These are phyloP conservation scores for Ferrisia virgata DNA, from an alignment of 2,888 invertebrate genomes.

Conservation along the genomic window DNA sequence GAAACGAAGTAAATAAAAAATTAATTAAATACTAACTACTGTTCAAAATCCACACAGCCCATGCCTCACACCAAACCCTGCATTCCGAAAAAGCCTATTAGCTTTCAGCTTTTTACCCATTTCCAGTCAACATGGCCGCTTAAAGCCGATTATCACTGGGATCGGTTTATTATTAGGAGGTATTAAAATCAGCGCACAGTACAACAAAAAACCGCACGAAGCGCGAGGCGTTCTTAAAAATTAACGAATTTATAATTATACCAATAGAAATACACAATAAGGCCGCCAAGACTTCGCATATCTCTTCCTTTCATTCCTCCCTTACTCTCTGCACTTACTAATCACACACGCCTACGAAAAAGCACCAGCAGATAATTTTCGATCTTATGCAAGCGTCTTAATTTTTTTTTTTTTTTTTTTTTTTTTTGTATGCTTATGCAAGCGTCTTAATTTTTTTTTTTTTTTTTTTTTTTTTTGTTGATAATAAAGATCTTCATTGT, in stretches of 20 bases:
- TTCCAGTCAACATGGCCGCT: neutral
- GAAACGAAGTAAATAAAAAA: neutral
- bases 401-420: too few relatives aligned
- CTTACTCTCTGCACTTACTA: too few relatives aligned
- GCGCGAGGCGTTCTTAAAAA: neutral
- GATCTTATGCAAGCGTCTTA: too few relatives aligned
- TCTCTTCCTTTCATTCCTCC: too few relatives aligned
- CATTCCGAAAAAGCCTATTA: neutral
- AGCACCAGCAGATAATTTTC: neutral
- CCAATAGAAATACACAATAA: too few relatives aligned
- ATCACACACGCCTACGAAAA: too few relatives aligned
- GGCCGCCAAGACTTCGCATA: neutral
- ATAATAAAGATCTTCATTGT: too few relatives aligned
- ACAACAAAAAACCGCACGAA: neutral
- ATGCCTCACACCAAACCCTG: slow-evolving; percentile 1
- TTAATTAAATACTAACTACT: neutral
- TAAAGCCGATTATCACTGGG: neutral
- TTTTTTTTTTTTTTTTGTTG: too few relatives aligned
- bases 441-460: too few relatives aligned
- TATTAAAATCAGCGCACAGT: neutral
- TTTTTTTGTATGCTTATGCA: too few relatives aligned
- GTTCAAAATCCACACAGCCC: neutral
- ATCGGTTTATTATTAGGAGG: neutral
- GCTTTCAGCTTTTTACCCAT: neutral
- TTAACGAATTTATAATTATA: neutral